phyloP scores from a whole-genome alignment of 2,113 vertebrate species.

The Neolamprologus caudopunctatus region DNA sequence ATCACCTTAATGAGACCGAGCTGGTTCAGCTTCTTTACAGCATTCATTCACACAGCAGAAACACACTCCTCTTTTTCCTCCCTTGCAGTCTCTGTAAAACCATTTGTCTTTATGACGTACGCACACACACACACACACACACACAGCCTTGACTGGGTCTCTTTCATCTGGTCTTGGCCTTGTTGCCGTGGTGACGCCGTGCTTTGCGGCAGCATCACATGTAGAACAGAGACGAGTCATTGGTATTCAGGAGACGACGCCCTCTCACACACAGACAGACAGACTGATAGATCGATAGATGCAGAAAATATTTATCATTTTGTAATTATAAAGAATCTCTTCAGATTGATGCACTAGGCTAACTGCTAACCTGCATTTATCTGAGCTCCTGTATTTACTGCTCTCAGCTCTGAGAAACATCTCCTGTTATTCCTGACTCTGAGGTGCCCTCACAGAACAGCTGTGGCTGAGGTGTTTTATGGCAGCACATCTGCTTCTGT shows the following conservation, averaged over 20 bases:
- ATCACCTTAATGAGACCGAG: neutral
- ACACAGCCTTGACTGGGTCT: neutral
- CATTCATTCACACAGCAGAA: neutral
- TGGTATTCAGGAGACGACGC: constrained; percentile 34
- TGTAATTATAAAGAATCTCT: neutral
- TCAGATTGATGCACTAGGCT: neutral
- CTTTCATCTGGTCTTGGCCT: constrained; percentile 24
- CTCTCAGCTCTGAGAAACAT: neutral
- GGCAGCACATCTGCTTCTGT: neutral
- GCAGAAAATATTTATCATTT: neutral
- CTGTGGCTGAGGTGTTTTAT: neutral
- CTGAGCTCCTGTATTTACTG: neutral
- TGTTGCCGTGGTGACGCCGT: constrained; percentile 42
- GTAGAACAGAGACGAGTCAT: constrained; percentile 8
- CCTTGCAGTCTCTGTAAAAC: neutral
- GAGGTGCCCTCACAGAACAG: neutral
- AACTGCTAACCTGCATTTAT: neutral
- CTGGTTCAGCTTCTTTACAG: neutral
- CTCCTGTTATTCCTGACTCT: neutral
- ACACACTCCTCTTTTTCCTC: neutral
- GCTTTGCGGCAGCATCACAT: constrained; percentile 45
- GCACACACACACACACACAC: neutral
- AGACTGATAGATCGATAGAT: neutral
- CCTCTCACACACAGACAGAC: neutral
- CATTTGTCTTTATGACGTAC: neutral